Percentiles rank a stretch among this genome's conserved stretches.
Evolutionary conservation across 2,797 vertebrate genomes (phyloP).

Genomic region (Cyclopterus lumpus): DNA sequence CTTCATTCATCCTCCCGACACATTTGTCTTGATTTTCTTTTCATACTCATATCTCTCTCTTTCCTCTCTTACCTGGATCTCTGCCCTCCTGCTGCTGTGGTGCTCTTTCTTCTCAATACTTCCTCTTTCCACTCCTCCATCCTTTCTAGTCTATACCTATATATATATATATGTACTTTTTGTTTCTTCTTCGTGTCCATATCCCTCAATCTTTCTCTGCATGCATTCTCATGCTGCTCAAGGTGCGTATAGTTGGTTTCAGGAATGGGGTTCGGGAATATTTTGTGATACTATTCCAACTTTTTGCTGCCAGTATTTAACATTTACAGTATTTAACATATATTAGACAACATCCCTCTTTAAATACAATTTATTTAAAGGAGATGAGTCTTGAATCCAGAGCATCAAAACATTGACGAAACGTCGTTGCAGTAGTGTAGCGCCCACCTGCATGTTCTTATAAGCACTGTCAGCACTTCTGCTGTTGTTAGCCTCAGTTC

Average conservation of each 20-base stretch:
- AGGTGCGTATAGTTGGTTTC: background rate
- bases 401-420: background rate
- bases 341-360: background rate
- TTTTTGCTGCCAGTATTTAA: too few relatives aligned
- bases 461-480: too few relatives aligned
- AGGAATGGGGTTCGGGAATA: background rate
- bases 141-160: background rate
- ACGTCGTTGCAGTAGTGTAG: too few relatives aligned
- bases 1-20: background rate
- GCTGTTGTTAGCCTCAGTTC: too few relatives aligned
- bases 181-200: constrained; percentile 2
- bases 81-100: constrained; percentile 14
- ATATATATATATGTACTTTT: background rate
- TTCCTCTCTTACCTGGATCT: background rate
- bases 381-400: background rate
- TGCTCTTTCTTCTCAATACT: background rate
- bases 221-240: background rate
- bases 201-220: background rate
- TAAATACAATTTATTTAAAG: too few relatives aligned
- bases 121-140: background rate
- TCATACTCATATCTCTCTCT: background rate
- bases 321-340: background rate
- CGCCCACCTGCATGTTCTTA: too few relatives aligned
- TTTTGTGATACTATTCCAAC: background rate
- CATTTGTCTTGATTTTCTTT: background rate